phyloP scores from a whole-genome alignment of 2,113 vertebrate genomes.

The Hemichromis elongatus region DNA sequence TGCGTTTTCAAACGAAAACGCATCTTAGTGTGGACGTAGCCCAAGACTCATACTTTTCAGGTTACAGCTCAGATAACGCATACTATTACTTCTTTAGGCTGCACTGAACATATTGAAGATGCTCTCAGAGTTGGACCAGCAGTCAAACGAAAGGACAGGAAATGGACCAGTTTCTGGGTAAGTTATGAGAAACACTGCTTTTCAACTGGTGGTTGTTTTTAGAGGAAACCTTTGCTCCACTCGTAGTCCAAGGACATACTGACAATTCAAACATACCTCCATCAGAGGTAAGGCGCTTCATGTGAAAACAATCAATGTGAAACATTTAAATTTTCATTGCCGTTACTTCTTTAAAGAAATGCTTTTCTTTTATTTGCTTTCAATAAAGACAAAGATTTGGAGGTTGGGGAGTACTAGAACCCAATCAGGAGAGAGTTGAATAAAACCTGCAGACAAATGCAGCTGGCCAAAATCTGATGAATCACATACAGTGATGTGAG shows the following conservation, averaged over 20 bases:
- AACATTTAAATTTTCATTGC: not conserved
- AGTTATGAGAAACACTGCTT: constrained; percentile 50
- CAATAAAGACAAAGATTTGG: not conserved
- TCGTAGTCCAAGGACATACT: not conserved
- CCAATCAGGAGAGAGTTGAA: not conserved
- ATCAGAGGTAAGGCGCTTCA: not conserved
- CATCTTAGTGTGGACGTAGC: too few relatives aligned
- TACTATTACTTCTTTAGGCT: constrained; percentile 73
- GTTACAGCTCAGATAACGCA: not conserved
- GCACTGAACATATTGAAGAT: constrained; percentile 95
- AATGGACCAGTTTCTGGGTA: constrained; percentile 95
- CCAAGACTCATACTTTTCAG: not conserved
- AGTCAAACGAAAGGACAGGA: constrained; percentile 87
- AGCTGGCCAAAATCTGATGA: not conserved
- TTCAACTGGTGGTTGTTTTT: not conserved
- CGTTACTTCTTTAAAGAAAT: not conserved
- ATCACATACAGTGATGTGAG: not conserved
- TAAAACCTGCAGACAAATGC: not conserved
- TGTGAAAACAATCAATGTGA: not conserved
- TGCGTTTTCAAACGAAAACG: too few relatives aligned
- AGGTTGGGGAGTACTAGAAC: not conserved
- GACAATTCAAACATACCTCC: not conserved
- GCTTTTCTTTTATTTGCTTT: not conserved
- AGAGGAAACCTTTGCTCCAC: not conserved
- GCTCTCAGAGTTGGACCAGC: constrained; percentile 95